A percentile compares a stretch with the other conserved stretches of the same genome.
Evolutionary conservation across 1,140 invertebrate genomes (phyloP).

Genomic region (Papilio polyxenes): DNA sequence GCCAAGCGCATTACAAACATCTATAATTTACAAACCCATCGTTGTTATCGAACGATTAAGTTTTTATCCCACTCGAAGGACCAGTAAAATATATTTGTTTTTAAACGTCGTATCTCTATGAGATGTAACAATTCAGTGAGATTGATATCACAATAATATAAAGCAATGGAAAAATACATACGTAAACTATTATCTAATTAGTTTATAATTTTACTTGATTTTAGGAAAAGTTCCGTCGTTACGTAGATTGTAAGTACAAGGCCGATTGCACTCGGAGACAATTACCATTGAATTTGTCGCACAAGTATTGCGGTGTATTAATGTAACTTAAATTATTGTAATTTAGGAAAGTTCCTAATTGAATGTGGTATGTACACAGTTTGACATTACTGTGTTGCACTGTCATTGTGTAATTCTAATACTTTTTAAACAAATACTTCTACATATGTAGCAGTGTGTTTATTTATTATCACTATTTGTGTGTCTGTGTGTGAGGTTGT

Average conservation of each 20-base stretch:
- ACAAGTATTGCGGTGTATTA: not conserved
- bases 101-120: not conserved
- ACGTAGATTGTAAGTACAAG: not conserved
- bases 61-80: not conserved
- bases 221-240: not conserved
- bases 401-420: too few relatives aligned
- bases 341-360: constrained; percentile 18
- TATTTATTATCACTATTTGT: too few relatives aligned
- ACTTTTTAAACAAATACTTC: too few relatives aligned
- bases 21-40: not conserved
- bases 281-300: not conserved
- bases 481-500: too few relatives aligned
- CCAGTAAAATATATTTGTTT: not conserved
- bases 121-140: not conserved
- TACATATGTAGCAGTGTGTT: too few relatives aligned
- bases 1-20: too few relatives aligned
- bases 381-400: not conserved
- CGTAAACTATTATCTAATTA: not conserved
- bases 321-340: not conserved
- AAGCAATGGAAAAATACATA: not conserved
- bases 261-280: not conserved
- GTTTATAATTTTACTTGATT: not conserved
- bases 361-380: not conserved
- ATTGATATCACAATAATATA: not conserved
- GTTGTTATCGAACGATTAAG: not conserved